phyloP scores from a whole-genome alignment of 2,888 invertebrate species.

The Coelogynopora nodosa region DNA sequence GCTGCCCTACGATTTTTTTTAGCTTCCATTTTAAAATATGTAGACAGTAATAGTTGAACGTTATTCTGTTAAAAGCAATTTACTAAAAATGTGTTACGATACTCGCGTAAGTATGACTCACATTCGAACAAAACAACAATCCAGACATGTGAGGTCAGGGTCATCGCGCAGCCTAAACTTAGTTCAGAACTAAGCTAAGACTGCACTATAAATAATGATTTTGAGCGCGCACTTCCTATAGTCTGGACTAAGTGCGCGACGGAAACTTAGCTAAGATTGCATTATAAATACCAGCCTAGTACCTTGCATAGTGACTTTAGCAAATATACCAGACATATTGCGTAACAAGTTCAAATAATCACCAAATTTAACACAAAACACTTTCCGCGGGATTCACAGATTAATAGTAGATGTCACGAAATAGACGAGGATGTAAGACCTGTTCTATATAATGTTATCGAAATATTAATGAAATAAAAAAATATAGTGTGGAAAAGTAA shows the following conservation, averaged over 20 bases:
- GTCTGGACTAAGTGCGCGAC: not conserved
- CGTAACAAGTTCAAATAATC: too few species aligned
- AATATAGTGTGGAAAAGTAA: too few species aligned
- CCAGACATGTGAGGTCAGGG: not conserved
- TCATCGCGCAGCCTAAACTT: not conserved
- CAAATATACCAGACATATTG: too few species aligned
- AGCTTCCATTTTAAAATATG: not conserved
- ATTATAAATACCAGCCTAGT: not conserved
- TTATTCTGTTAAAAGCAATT: not conserved
- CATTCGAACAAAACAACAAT: not conserved
- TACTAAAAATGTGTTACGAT: too few species aligned
- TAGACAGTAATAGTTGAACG: not conserved
- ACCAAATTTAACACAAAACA: too few species aligned
- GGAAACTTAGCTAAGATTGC: not conserved
- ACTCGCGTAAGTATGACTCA: not conserved
- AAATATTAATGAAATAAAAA: too few species aligned
- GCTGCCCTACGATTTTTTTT: not conserved
- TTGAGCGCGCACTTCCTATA: not conserved
- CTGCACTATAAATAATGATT: not conserved
- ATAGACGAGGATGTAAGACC: too few species aligned
- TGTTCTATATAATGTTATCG: too few species aligned
- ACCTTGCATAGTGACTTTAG: too few species aligned
- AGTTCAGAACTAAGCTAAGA: not conserved
- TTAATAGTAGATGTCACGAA: too few species aligned
- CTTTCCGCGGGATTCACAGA: too few species aligned